These are phyloP conservation scores for Accipiter superciliosus DNA, from an alignment of 2,797 vertebrate species.

Conservation along the genomic window DNA sequence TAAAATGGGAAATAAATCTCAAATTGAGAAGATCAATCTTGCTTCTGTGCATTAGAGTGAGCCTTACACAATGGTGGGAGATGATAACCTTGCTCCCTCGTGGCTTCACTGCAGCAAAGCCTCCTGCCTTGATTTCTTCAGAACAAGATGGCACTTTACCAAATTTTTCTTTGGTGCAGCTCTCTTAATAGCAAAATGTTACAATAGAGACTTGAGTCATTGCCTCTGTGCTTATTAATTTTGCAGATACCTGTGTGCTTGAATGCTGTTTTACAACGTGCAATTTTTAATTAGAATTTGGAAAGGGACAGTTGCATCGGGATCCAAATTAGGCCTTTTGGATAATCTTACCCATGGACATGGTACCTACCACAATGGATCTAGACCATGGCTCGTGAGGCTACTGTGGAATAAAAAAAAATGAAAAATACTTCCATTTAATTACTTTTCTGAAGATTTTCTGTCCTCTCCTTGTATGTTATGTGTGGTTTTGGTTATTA, in stretches of 20 bases:
- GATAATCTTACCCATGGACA: fast-evolving
- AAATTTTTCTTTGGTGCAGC: background rate
- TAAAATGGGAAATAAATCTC: background rate
- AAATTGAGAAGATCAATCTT: background rate
- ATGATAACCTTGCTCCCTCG: background rate
- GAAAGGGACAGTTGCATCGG: background rate
- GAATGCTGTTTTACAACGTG: background rate
- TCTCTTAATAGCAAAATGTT: background rate
- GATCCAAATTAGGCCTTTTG: background rate
- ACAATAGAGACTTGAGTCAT: background rate
- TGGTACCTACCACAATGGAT: background rate
- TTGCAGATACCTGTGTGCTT: background rate
- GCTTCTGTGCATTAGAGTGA: fast-evolving
- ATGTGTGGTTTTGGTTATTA: background rate
- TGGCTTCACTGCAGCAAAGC: background rate
- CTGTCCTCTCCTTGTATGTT: background rate
- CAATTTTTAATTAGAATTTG: background rate
- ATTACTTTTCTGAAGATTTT: background rate
- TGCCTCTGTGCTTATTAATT: background rate
- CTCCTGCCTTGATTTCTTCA: background rate
- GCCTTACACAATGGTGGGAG: background rate
- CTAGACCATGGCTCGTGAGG: background rate
- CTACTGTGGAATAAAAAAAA: background rate
- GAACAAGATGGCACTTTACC: background rate
- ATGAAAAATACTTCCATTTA: background rate